A percentile compares a stretch with the other conserved stretches of the same genome.
Evolutionary conservation across 2,113 vertebrate genomes (phyloP).

Genomic region (Tympanuchus pallidicinctus): DNA sequence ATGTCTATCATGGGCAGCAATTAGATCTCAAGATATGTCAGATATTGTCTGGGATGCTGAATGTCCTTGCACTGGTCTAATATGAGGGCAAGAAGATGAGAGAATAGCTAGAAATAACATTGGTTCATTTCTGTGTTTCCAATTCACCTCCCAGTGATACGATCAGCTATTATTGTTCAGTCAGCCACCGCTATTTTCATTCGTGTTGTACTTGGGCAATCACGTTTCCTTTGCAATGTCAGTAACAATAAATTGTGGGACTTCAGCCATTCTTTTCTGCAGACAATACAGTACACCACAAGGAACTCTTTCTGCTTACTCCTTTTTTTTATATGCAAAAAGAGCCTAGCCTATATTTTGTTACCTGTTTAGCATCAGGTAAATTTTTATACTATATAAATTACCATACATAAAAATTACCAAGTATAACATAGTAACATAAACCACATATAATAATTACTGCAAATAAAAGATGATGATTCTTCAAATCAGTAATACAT

Average conservation of each 20-base stretch:
- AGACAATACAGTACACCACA: neutral
- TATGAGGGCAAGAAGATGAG: neutral
- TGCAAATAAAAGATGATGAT: neutral
- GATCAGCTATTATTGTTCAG: neutral
- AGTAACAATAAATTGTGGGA: neutral
- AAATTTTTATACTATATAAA: neutral
- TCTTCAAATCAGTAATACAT: neutral
- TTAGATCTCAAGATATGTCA: neutral
- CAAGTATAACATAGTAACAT: neutral
- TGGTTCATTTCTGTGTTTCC: neutral
- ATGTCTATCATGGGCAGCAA: neutral
- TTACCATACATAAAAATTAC: neutral
- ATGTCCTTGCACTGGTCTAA: neutral
- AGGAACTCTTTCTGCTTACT: neutral
- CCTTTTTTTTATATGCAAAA: neutral
- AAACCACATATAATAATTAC: neutral
- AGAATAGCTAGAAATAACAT: neutral
- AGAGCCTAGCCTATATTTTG: neutral
- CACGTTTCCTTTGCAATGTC: neutral
- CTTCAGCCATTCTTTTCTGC: neutral
- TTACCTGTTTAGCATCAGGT: neutral
- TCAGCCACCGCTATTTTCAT: neutral
- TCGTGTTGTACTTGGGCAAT: neutral
- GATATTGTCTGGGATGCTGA: neutral
- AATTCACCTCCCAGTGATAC: neutral